These are phyloP conservation scores for Chelidonichthys spinosus DNA, from an alignment of 2,797 vertebrate species.

Conservation along the genomic window DNA sequence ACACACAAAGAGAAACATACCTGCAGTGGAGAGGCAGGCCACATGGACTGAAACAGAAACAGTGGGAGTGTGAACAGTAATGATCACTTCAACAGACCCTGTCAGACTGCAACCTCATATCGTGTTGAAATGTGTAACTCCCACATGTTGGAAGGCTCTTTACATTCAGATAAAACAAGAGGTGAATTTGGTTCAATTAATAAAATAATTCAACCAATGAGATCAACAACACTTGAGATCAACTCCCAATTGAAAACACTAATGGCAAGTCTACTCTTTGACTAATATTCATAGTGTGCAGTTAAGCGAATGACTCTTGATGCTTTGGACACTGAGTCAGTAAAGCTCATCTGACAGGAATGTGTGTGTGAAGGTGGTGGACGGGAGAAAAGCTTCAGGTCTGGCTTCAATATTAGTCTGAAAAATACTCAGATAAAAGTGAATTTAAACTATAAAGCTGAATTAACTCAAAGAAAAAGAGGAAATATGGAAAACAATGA, in stretches of 20 bases:
- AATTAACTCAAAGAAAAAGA: neutral
- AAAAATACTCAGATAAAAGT: neutral
- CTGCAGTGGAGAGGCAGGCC: conserved; percentile 66
- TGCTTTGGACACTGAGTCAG: conserved; percentile 16
- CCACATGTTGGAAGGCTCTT: neutral
- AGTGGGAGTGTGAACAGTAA: conserved; percentile 18
- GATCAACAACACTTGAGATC: neutral
- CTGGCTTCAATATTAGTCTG: conserved; percentile 21
- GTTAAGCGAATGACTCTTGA: neutral
- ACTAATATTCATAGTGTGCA: neutral
- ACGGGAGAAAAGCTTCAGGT: neutral
- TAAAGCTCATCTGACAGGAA: conserved; percentile 45
- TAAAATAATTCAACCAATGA: neutral
- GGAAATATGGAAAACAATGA: neutral
- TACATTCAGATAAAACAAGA: neutral
- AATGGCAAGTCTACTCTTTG: neutral
- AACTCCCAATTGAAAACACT: neutral
- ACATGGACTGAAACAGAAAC: conserved; percentile 71
- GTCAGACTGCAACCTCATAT: conserved; percentile 4
- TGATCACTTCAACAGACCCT: conserved; percentile 46
- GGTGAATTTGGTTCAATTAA: neutral
- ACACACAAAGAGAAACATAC: conserved; percentile 55
- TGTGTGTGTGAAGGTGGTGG: conserved; percentile 21
- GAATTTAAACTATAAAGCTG: neutral
- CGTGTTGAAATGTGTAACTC: neutral